These are phyloP conservation scores for Galemys pyrenaicus DNA, from an alignment of 2,113 vertebrate species.

Conservation along the genomic window DNA sequence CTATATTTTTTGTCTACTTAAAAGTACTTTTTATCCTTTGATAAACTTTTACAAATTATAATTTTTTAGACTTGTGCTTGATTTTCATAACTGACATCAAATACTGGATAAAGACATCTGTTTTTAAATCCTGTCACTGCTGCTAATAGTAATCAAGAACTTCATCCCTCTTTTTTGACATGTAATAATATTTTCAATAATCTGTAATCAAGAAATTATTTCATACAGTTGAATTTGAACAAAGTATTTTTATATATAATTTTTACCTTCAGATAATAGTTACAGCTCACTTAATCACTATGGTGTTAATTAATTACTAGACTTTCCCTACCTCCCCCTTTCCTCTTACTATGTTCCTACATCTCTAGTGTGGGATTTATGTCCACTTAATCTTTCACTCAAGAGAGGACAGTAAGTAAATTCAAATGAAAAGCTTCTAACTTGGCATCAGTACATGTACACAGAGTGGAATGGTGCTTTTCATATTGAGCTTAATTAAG, in stretches of 20 bases:
- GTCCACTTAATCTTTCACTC: conserved; percentile 19
- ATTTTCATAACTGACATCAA: conserved; percentile 27
- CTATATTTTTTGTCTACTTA: background rate
- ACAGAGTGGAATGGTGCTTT: conserved; percentile 42
- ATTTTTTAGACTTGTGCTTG: background rate
- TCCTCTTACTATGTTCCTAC: background rate
- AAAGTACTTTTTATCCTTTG: background rate
- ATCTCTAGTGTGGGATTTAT: conserved; percentile 54
- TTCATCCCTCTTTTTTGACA: background rate
- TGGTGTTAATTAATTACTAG: conserved; percentile 46
- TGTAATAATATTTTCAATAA: background rate
- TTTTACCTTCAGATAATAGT: conserved; percentile 3
- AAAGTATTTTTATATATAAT: conserved; percentile 41
- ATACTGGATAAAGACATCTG: background rate
- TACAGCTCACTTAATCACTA: conserved; percentile 27
- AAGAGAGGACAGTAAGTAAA: conserved; percentile 39
- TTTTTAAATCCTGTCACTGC: background rate
- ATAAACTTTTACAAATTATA: background rate
- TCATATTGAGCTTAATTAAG: conserved; percentile 26
- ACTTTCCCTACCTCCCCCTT: background rate
- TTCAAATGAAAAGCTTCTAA: conserved; percentile 39
- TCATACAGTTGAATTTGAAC: conserved; percentile 34
- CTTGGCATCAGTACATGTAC: background rate
- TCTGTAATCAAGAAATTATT: background rate
- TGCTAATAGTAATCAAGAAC: conserved; percentile 42